phyloP scores from a whole-genome alignment of 2,113 vertebrate species.

The Seriola aureovittata region DNA sequence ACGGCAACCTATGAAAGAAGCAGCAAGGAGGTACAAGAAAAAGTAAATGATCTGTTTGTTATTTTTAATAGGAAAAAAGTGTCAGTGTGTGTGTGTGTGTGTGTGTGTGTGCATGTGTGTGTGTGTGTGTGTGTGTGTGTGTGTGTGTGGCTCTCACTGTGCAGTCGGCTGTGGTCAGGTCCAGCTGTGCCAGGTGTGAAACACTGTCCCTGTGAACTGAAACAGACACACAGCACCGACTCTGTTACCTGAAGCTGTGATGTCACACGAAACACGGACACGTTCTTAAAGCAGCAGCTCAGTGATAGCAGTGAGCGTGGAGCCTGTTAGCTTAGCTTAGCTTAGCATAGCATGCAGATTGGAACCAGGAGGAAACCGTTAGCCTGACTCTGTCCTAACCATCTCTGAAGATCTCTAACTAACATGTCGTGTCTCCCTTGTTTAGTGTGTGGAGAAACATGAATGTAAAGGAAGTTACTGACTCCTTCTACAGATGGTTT shows the following conservation, averaged over 20 bases:
- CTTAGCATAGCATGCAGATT: background rate
- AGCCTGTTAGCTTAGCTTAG: background rate
- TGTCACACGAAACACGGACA: background rate
- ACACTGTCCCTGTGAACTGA: conserved; percentile 90
- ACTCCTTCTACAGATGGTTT: no score
- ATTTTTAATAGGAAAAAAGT: background rate
- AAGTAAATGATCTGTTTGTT: conserved; percentile 16
- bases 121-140: conserved; percentile 1
- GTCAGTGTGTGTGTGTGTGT: background rate
- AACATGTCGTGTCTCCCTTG: no score
- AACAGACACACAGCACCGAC: conserved; percentile 22
- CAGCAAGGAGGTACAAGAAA: conserved; percentile 16
- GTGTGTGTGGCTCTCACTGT: conserved; percentile 72
- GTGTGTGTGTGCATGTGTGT: conserved; percentile 13
- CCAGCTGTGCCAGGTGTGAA: conserved; percentile 88
- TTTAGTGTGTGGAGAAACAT: no score
- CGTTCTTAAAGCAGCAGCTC: background rate
- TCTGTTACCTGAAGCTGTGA: background rate
- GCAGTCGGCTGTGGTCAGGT: conserved; percentile 80
- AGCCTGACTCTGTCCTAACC: background rate
- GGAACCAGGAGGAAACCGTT: background rate
- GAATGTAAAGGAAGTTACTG: no score
- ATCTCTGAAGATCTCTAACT: no score
- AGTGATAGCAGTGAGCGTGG: no score
- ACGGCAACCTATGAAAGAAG: conserved; percentile 63